Base-by-base conservation (phyloP, 2,888 invertebrate species). In the Melinaea menophilus region DNA sequence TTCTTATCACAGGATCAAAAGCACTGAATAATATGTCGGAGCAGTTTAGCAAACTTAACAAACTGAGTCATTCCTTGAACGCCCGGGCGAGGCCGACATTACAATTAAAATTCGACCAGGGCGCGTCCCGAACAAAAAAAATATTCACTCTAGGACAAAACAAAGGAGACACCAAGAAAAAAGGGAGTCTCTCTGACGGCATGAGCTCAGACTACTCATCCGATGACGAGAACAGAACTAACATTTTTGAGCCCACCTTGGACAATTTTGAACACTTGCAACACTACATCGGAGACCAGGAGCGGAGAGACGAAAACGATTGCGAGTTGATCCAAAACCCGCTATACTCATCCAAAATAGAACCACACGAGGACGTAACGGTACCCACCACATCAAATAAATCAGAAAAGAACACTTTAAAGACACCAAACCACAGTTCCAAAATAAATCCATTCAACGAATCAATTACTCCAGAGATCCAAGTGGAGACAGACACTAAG, bases 11-110 rank as follows among this genome's bases (percentile, higher is more conserved):
- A 95, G 96, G 96, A 75, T 94, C 95, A 7, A 96, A 96, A 89
- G 97, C 97, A 57, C 86, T 97, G 64, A 95, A 93, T 68, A 97
- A 97, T 79, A 95, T 97, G 91, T 94, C 95, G 0, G 96, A 96
- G 70, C 96, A 97, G 78, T 95, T 97, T 83, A 96, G 95, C 64
- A 96, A 96, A 81, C 83, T 97, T 48, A 95, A 95, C 79, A 94
- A 94, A 74, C 87, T 95, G 47, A 92, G 94, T 63, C 93, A 93
- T 72, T 93, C 92, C 34, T 90, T 94, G 56, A 93, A 93, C 73
- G 90, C 92, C 0, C 82, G 93, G 84, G 74, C 93, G 72, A 83
- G 93, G 65, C 79, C 91, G 71, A 77, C 90, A 77, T 83, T 90
- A 2, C 90, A 90, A 71, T 83, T 92, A n/a, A 88, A 87, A 69